Evolutionary conservation across 2,113 vertebrate genomes (phyloP), one percentile per base, ranked within the genome.

Genomic region (Argyrosomus japonicus): DNA sequence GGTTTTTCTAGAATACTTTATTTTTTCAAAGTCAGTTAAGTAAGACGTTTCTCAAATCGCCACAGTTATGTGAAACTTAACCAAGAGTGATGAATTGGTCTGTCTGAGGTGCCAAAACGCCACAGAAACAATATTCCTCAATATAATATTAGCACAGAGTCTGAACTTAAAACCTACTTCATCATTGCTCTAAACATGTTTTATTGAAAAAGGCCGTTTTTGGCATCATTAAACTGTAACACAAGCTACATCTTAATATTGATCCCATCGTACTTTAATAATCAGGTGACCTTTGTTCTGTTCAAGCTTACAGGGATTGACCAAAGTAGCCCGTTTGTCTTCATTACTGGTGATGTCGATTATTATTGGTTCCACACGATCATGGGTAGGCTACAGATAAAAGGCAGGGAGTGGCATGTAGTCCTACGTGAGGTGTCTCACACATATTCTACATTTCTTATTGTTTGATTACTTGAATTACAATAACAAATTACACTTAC

Each of bases 241-340:
- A 68, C 47, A 65, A 64, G n/a, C 19, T 83, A 23, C 36, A 19
- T 48, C 56, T 72, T 85, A 14, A 67, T 81, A 75, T 67, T 75
- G 76, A 85, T 81, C 12, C 65, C 48, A 71, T 87, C 70, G 56
- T 63, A 53, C 21, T 11, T 47, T 25, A 68, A 72, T 83, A 64
- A 80, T 64, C 50, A 36, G 27, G 4, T 63, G 82, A 70, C 67
- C 71, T 82, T 79, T 84, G 23, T 85, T 90, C 64, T 32, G n/a
- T 65, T 75, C 25, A 68, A 76, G 50, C 21, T 77, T 47, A 62
- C 57, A 65, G 21, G 40, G 58, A 61, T 56, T 21, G 45, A 71
- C 47, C 43, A 25, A 10, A 78, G 58, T 69, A 61, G 32, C 40
- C 64, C 3, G 25, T 87, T 53, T 83, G 62, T 88, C 84, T 85